Evolutionary conservation across 2,888 invertebrate species (phyloP).

Genomic region (Tenthredo scrophulariae): DNA sequence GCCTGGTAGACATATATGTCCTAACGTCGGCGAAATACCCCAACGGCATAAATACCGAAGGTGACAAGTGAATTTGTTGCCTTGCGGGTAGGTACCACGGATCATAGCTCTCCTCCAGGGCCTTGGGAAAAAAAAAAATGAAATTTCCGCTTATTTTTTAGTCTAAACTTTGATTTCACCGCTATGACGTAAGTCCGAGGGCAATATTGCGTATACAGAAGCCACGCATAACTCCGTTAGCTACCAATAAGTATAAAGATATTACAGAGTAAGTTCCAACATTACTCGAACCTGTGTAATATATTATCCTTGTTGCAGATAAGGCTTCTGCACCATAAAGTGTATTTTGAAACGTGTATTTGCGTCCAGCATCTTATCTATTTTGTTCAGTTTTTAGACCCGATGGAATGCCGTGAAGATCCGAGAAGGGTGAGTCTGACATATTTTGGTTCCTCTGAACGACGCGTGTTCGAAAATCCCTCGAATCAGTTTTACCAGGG

Average conservation of each 20-base stretch:
- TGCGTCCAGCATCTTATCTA: conserved; percentile 36
- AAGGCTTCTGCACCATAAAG: conserved; percentile 5
- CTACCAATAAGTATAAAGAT: conserved; percentile 39
- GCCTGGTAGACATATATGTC: neutral
- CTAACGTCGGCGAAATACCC: conserved; percentile 30
- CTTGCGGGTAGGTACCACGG: neutral
- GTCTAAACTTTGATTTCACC: conserved; percentile 11
- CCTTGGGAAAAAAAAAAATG: neutral
- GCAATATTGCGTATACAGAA: conserved; percentile 26
- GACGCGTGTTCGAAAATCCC: conserved; percentile 8
- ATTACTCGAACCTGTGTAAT: neutral
- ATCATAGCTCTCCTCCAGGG: neutral
- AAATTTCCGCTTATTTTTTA: conserved; percentile 8
- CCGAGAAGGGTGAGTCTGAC: conserved; percentile 23
- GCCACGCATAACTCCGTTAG: conserved; percentile 20
- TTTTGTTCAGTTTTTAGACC: conserved; percentile 24
- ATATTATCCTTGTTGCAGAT: conserved; percentile 36
- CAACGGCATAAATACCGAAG: conserved; percentile 45
- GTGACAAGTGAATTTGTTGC: conserved; percentile 44
- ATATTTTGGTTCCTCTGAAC: conserved; percentile 9
- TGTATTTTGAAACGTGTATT: conserved; percentile 41
- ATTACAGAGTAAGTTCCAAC: conserved; percentile 27
- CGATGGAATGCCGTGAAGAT: conserved; percentile 25
- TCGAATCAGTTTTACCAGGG: neutral
- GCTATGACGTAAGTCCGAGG: conserved; percentile 35